A percentile compares a stretch with the other conserved stretches of the same genome.
These are phyloP conservation scores for Oreochromis spilurus DNA, from an alignment of 2,113 vertebrate species.

Conservation along the genomic window DNA sequence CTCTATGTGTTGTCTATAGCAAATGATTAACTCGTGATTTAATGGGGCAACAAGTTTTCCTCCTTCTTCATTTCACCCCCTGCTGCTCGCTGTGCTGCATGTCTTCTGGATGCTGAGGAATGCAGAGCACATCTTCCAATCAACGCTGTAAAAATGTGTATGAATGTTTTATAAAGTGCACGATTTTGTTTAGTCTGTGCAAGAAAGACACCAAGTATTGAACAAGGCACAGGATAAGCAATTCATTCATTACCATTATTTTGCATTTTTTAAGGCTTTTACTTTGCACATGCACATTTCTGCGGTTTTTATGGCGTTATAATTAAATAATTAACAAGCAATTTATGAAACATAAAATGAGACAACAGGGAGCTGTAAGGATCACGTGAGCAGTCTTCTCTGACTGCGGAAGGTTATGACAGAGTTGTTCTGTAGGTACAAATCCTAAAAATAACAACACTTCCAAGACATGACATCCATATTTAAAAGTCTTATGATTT, in stretches of 20 bases:
- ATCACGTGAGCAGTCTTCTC: neutral
- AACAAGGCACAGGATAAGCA: neutral
- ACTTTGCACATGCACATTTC: neutral
- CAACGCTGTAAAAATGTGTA: neutral
- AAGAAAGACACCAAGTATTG: neutral
- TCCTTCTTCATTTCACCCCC: neutral
- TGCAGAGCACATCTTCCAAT: neutral
- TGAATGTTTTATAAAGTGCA: neutral
- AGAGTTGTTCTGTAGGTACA: neutral
- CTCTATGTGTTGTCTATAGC: neutral
- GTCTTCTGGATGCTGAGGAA: neutral
- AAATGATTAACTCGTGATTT: neutral
- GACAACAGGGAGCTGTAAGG: neutral
- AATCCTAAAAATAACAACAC: conserved; percentile 34
- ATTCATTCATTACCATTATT: neutral
- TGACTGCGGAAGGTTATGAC: neutral
- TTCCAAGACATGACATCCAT: conserved; percentile 31
- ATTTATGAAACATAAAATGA: neutral
- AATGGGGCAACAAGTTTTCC: neutral
- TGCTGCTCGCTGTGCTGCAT: neutral
- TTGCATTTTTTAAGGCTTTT: neutral
- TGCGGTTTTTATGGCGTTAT: neutral
- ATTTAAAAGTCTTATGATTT: conserved; percentile 10
- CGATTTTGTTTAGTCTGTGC: neutral
- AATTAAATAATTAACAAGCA: neutral